A percentile compares a stretch with the other conserved stretches of the same genome.
Conservation (phyloP, 2,797 vertebrate species). For the Esox lucius region DNA sequence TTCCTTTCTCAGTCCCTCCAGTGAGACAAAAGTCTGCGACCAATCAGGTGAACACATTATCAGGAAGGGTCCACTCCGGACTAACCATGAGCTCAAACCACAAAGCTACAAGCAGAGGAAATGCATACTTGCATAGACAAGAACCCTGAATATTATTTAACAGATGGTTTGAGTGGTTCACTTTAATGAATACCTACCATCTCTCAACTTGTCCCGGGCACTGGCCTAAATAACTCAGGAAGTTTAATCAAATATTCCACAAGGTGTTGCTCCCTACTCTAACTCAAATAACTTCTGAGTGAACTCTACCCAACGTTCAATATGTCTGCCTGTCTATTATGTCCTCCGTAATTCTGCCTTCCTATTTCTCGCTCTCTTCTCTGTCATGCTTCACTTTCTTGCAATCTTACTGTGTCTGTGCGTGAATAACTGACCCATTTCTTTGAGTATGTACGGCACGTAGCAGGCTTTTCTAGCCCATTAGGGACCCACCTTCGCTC, state of each 20-base stretch:
- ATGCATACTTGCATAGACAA: too few species aligned
- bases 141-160: too few species aligned
- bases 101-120: too few species aligned
- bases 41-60: background rate
- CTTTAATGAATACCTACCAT: too few species aligned
- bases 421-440: background rate
- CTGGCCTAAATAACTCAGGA: background rate
- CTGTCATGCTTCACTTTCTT: background rate
- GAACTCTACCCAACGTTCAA: background rate
- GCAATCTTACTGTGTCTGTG: background rate
- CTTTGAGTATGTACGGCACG: constrained; percentile 6
- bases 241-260: background rate
- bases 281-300: background rate
- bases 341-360: background rate
- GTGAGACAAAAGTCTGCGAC: background rate
- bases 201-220: too few species aligned
- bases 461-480: background rate
- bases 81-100: too few species aligned
- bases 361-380: background rate
- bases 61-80: too few species aligned
- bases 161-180: too few species aligned
- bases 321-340: background rate
- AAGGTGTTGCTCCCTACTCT: background rate
- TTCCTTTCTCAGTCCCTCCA: background rate
- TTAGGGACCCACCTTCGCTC: constrained; percentile 4